Evolutionary conservation across 2,888 invertebrate genomes (phyloP), one percentile per base, ranked within the genome.

Genomic region (Caprella mutica): DNA sequence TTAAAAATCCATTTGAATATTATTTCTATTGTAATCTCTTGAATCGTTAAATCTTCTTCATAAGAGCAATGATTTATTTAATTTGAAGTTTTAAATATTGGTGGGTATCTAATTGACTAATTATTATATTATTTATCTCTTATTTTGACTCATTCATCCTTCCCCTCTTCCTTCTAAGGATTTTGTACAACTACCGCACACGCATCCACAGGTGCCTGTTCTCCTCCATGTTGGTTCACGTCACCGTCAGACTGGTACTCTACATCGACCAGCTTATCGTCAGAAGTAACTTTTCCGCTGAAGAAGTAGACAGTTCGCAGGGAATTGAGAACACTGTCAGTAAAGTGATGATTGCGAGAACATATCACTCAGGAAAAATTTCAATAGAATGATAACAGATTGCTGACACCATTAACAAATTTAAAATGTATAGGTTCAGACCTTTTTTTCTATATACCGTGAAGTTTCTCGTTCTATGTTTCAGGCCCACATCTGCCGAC

Each of bases 161-260:
- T n/a, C n/a, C n/a, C n/a, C n/a, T n/a, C n/a, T 59, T 35, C 27
- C 38, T 51, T 66, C 67, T 1, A 73, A 87, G 86, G 69, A 81
- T 82, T 46, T 73, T 92, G 46, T 78, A 83, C 58, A 91, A 90
- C 70, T 84, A 83, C 69, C 78, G 90, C 50, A 91, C 89, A 0
- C 79, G 84, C 67, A 90, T 89, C 67, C 93, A 87, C 73, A 85
- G 84, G 73, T 86, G 86, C 72, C 77, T 89, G 55, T 92, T 87
- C 72, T 76, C 81, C 39, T 86, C 90, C 2, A 86, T 90, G 78
- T 77, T 85, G 55, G 76, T 84, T 59, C 85, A 86, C 74, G 84
- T 86, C 12, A 70, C 83, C 33, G 79, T 86, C 46, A 77, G 87
- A 40, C 75, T 88, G 56, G 80, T 80, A 0, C 71, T 86, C 35